phyloP scores from a whole-genome alignment of 1,140 invertebrate species.

The Zophobas morio region DNA sequence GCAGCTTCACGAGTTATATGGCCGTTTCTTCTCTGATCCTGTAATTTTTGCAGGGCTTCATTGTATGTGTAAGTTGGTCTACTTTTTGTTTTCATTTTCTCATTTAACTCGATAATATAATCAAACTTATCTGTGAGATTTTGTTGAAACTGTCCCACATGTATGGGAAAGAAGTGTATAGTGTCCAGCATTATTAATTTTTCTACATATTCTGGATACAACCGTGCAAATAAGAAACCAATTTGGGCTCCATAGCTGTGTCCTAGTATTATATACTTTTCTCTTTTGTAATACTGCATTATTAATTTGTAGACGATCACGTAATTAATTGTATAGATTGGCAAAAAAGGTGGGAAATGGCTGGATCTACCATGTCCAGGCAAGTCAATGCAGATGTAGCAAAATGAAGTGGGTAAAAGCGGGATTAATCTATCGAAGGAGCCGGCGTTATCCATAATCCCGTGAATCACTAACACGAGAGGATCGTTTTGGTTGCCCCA shows the following conservation, averaged over 20 bases:
- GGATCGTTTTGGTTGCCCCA: slow-evolving; percentile 73
- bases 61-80: slow-evolving; percentile 69
- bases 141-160: slow-evolving; percentile 60
- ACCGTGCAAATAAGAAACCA: slow-evolving; percentile 66
- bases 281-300: slow-evolving; percentile 71
- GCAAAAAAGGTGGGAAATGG: slow-evolving; percentile 70
- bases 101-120: slow-evolving; percentile 57
- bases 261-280: slow-evolving; percentile 68
- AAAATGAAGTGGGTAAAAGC: slow-evolving; percentile 72
- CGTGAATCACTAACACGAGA: slow-evolving; percentile 76
- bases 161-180: slow-evolving; percentile 62
- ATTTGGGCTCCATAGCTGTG: slow-evolving; percentile 75
- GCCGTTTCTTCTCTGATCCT: slow-evolving; percentile 61
- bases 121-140: slow-evolving; percentile 62
- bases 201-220: slow-evolving; percentile 70
- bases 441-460: slow-evolving; percentile 76
- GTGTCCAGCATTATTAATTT: slow-evolving; percentile 73
- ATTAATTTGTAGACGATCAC: slow-evolving; percentile 70
- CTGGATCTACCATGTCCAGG: slow-evolving; percentile 81
- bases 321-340: slow-evolving; percentile 69
- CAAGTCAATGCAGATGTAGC: slow-evolving; percentile 78
- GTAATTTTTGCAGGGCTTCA: slow-evolving; percentile 69
- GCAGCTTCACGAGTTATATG: slow-evolving; percentile 68
- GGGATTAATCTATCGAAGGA: slow-evolving; percentile 77
- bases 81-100: slow-evolving; percentile 59